Evolutionary conservation across 2,888 invertebrate genomes (phyloP).

Genomic region (Netelia virgata): DNA sequence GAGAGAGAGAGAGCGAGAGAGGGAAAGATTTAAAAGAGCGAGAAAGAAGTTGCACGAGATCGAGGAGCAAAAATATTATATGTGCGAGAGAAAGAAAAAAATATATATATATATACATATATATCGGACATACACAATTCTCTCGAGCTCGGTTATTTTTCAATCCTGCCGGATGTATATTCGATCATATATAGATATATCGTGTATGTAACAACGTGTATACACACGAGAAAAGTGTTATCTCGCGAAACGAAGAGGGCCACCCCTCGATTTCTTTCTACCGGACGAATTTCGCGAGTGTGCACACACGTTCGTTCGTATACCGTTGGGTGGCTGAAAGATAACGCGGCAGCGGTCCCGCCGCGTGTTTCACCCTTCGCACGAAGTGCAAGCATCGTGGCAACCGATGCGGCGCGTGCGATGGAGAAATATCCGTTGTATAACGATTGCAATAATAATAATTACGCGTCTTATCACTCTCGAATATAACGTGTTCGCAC

Average conservation of each 20-base stretch:
- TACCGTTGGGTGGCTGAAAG: conserved; percentile 39
- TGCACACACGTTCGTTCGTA: conserved; percentile 14
- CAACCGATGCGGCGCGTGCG: not conserved
- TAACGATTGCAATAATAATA: conserved; percentile 63
- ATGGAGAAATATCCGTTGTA: conserved; percentile 22
- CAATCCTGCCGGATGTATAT: conserved; percentile 69
- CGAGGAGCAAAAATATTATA: conserved; percentile 59
- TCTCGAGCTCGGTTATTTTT: conserved; percentile 73
- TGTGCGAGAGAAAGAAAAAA: conserved; percentile 24
- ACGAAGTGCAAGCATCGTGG: not conserved
- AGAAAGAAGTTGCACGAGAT: conserved; percentile 55
- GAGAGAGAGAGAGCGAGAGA: conserved; percentile 55
- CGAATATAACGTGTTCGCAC: conserved; percentile 21
- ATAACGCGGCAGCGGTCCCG: conserved; percentile 51
- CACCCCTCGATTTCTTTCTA: conserved; percentile 53
- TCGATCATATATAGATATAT: conserved; percentile 24
- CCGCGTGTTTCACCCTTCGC: conserved; percentile 33
- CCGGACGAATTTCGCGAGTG: conserved; percentile 47
- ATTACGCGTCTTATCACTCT: conserved; percentile 48
- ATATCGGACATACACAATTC: not conserved
- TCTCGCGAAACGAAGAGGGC: conserved; percentile 63
- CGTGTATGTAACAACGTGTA: conserved; percentile 25
- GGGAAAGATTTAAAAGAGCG: conserved; percentile 62
- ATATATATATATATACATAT: not conserved
- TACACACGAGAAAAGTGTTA: conserved; percentile 72